Evolutionary conservation across 2,888 invertebrate genomes (phyloP).

Genomic region (Lasioglossum calceatum): DNA sequence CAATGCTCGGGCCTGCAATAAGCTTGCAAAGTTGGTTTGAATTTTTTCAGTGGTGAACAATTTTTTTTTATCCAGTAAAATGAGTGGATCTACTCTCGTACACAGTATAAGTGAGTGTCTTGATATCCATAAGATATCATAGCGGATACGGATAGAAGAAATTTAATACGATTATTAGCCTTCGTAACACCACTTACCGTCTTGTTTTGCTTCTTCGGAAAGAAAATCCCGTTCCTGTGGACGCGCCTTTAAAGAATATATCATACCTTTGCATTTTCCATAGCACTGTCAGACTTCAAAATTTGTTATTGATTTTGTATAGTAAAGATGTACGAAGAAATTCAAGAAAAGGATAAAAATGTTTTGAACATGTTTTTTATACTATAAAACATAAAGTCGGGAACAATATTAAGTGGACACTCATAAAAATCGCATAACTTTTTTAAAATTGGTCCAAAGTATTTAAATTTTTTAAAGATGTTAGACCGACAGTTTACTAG

Average conservation of each 20-base stretch:
- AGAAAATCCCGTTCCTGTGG: not conserved
- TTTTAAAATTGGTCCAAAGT: too few relatives aligned
- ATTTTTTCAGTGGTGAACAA: not conserved
- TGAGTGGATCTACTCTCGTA: not conserved
- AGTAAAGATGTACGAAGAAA: too few relatives aligned
- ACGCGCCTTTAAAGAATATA: not conserved
- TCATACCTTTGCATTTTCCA: not conserved
- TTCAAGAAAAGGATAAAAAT: too few relatives aligned
- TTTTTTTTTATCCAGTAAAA: not conserved
- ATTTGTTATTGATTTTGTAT: not conserved
- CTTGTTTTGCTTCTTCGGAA: not conserved
- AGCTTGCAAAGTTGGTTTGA: not conserved
- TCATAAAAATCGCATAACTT: too few relatives aligned
- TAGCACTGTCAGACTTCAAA: not conserved
- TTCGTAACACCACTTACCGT: not conserved
- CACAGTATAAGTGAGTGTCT: not conserved
- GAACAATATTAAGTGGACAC: too few relatives aligned
- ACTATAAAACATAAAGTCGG: too few relatives aligned
- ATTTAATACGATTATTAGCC: not conserved
- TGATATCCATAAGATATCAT: not conserved
- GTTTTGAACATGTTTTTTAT: too few relatives aligned
- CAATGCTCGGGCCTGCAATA: not conserved
- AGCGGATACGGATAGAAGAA: not conserved
- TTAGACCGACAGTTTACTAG: too few relatives aligned
- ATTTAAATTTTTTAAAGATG: too few relatives aligned